A percentile compares a stretch with the other conserved stretches of the same genome.
Conservation (phyloP, 2,797 vertebrate genomes). For the Sternotherus odoratus region DNA sequence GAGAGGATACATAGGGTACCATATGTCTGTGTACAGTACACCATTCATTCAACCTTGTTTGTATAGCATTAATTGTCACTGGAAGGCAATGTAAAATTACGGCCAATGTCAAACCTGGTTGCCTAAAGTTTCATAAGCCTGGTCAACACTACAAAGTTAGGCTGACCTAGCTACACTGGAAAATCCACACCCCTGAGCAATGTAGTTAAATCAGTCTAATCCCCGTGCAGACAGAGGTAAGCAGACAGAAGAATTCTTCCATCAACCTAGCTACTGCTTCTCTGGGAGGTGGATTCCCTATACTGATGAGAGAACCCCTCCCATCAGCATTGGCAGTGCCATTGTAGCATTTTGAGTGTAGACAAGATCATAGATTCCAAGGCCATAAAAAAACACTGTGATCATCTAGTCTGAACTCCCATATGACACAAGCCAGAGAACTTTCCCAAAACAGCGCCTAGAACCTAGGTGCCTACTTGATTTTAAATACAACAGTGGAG, state of each 20-base stretch:
- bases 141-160: neutral
- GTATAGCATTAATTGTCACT: constrained; percentile 71
- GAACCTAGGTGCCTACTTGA: neutral
- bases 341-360: neutral
- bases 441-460: neutral
- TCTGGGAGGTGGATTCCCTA: neutral
- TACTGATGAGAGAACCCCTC: neutral
- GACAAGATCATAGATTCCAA: neutral
- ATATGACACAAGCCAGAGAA: neutral
- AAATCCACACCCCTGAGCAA: neutral
- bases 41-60: constrained; percentile 77
- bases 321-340: neutral
- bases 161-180: neutral
- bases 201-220: neutral
- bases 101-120: neutral
- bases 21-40: constrained; percentile 2
- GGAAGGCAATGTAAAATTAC: neutral
- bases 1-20: constrained; percentile 53
- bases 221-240: neutral
- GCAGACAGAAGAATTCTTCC: neutral
- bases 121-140: neutral
- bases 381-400: neutral
- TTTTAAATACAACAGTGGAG: neutral
- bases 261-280: neutral
- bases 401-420: neutral